A percentile compares a stretch with the other conserved stretches of the same genome.
phyloP scores from a whole-genome alignment of 2,113 vertebrate genomes.

The Onychostruthus taczanowskii region DNA sequence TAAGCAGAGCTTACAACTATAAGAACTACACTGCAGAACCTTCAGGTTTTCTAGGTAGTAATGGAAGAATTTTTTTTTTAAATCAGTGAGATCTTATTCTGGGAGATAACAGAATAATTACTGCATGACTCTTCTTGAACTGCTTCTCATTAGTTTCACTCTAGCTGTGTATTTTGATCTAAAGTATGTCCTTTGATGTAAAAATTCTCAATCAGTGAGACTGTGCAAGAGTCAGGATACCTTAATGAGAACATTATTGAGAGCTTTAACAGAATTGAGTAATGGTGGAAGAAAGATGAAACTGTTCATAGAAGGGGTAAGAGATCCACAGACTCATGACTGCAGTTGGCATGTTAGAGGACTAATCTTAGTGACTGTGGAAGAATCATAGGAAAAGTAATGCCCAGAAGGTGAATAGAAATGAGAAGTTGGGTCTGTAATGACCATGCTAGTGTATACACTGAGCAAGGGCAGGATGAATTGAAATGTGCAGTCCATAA shows the following conservation, averaged over 20 bases:
- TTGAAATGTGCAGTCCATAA: background rate
- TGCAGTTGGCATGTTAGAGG: background rate
- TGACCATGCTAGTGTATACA: background rate
- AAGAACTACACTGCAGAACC: background rate
- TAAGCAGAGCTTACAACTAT: background rate
- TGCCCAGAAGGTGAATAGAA: background rate
- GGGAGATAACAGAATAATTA: background rate
- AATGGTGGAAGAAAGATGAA: background rate
- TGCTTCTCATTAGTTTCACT: background rate
- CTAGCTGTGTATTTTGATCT: background rate
- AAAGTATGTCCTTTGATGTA: background rate
- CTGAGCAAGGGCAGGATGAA: background rate
- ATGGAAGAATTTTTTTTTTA: background rate
- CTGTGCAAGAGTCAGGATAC: background rate
- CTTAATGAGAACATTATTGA: background rate
- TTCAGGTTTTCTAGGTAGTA: background rate
- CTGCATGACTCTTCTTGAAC: background rate
- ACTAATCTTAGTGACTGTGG: background rate
- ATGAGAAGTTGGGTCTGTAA: background rate
- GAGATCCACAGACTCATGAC: background rate
- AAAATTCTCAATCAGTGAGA: background rate
- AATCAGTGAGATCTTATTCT: background rate
- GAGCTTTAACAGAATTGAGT: background rate
- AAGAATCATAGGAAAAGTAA: background rate
- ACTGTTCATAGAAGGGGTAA: background rate